phyloP scores from a whole-genome alignment of 2,113 vertebrate species.

The Macquaria australasica region DNA sequence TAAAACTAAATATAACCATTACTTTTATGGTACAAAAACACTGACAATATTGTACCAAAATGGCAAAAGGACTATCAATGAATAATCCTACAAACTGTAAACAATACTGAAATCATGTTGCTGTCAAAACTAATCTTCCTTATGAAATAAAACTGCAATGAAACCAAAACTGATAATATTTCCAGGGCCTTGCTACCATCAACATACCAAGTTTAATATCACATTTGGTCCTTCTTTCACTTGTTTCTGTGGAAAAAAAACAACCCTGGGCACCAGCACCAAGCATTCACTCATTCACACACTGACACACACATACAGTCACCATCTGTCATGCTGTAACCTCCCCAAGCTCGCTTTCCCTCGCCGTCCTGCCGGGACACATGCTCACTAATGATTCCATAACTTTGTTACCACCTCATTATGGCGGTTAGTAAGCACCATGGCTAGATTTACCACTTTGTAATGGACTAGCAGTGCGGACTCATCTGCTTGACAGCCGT shows the following conservation, averaged over 20 bases:
- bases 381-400: constrained; percentile 78
- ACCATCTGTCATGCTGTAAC: constrained; percentile 74
- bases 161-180: constrained; percentile 20
- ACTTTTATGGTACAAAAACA: neutral
- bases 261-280: constrained; percentile 44
- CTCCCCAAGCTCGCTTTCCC: constrained; percentile 67
- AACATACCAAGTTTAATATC: constrained; percentile 15
- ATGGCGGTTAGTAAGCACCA: constrained; percentile 57
- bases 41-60: neutral
- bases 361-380: constrained; percentile 68
- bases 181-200: constrained; percentile 14
- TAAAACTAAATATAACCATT: neutral
- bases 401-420: constrained; percentile 81
- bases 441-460: constrained; percentile 61
- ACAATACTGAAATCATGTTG: neutral
- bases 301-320: constrained; percentile 65
- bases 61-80: neutral
- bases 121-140: constrained; percentile 17
- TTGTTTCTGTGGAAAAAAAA: constrained; percentile 68
- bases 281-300: constrained; percentile 70
- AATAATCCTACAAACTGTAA: constrained; percentile 6
- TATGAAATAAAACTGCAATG: constrained; percentile 18
- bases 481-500: constrained; percentile 59
- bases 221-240: constrained; percentile 51
- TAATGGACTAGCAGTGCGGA: constrained; percentile 51